Evolutionary conservation across 2,888 invertebrate genomes (phyloP), one percentile per base, ranked within the genome.

Genomic region (Sussaba pulchella): DNA sequence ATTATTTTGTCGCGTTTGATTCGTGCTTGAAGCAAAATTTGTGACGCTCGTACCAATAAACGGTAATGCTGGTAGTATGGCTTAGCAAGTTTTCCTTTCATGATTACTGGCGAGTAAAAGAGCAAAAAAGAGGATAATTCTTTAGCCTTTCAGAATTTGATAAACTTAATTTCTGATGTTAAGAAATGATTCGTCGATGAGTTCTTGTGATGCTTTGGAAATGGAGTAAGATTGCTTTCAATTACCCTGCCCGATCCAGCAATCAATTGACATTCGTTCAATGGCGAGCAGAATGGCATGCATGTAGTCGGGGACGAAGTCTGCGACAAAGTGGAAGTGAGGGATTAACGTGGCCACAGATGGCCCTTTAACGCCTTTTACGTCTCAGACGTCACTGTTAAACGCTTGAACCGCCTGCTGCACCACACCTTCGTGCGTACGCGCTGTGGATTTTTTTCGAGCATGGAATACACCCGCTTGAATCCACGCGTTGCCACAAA

Each of bases 321-420:
- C 41, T n/a, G 10, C 14, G 0, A 59, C 71, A 10, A 57, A 17
- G 21, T 72, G 61, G 14, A 80, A 71, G 59, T 21, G 47, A 9
- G 72, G 66, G 1, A 80, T 76, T 14, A 2, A 39, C 5, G 66
- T 19, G 1, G 14, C 64, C 24, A 70, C 17, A 8, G 66, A 36
- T 8, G 64, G 64, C 1, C 74, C 78, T 31, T 81, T 81, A 0
- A 81, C 78, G 5, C 78, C 73, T 41, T 57, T 74, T 1, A 73
- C 50, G 17, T 77, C 19, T 1, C 47, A 19, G 5, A 43, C 31
- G 10, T 52, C 17, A 5, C 57, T 17, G 9, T 45, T 3, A 10
- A 41, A 6, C 4, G 41, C 73, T 45, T 57, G n/a, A 0, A 39
- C 31, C 10, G 54, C 54, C 21, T 75, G 57, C 8, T 12, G 8